Percentiles rank a stretch among this genome's conserved stretches.
Evolutionary conservation across 2,113 vertebrate species (phyloP).

Genomic region (Oreochromis aureus): DNA sequence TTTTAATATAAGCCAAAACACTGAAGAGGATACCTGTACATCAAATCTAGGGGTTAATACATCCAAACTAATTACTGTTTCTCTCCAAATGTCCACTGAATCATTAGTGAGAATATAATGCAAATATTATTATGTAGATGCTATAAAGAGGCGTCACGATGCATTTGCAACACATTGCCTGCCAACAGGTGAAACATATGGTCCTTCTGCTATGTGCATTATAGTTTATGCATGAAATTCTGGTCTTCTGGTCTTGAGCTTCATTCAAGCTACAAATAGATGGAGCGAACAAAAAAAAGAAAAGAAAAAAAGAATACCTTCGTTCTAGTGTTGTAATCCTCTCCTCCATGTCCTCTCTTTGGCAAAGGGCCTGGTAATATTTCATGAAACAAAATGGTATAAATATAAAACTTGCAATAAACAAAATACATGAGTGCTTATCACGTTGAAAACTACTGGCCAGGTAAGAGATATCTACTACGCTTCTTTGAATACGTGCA

Average conservation of each 20-base stretch:
- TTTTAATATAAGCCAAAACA: neutral
- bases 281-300: neutral
- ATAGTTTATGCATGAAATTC: neutral
- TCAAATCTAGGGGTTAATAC: neutral
- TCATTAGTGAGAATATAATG: neutral
- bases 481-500: neutral
- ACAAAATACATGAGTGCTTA: neutral
- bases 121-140: neutral
- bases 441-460: neutral
- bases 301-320: conserved; percentile 63
- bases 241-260: neutral
- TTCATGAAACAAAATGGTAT: neutral
- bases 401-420: neutral
- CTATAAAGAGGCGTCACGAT: conserved; percentile 1
- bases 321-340: conserved; percentile 89
- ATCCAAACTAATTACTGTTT: neutral
- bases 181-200: conserved; percentile 32
- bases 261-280: neutral
- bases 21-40: neutral
- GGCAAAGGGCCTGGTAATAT: conserved; percentile 80
- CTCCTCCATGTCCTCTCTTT: conserved; percentile 93
- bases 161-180: conserved; percentile 8
- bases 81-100: neutral
- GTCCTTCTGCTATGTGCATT: neutral
- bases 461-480: neutral